Conservation (phyloP, 2,797 vertebrate genomes). For the Distichodus sexfasciatus region DNA sequence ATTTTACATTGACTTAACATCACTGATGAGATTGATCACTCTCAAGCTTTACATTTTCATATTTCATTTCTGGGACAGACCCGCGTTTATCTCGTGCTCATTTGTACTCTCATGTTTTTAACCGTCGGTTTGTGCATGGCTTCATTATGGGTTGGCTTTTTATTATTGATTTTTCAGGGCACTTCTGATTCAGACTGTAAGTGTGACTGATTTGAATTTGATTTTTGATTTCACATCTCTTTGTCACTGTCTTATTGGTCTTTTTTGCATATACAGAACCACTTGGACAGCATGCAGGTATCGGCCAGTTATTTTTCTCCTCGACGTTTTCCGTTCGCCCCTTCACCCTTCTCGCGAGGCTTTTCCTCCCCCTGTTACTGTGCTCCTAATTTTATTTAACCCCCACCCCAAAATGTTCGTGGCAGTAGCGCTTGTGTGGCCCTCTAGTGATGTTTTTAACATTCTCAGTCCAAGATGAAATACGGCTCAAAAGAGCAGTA, state of each 20-base stretch:
- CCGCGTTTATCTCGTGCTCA: no score
- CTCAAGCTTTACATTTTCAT: neutral
- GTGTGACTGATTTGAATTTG: slow-evolving; percentile 66
- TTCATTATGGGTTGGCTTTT: neutral
- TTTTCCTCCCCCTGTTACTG: slow-evolving; percentile 9
- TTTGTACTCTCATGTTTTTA: neutral
- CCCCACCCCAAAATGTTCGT: slow-evolving; percentile 19
- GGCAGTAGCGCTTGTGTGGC: slow-evolving; percentile 13
- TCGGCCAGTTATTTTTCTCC: slow-evolving; percentile 74
- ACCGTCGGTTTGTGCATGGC: neutral
- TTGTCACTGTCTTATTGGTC: slow-evolving; percentile 78
- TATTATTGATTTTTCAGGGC: neutral
- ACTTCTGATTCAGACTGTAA: slow-evolving; percentile 36
- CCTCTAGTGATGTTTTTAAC: neutral
- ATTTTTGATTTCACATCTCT: slow-evolving; percentile 75
- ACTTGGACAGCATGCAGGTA: slow-evolving; percentile 99
- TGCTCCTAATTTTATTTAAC: no score
- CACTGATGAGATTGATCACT: no score
- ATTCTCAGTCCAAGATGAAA: slow-evolving; percentile 26
- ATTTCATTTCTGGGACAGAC: neutral
- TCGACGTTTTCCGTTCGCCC: neutral
- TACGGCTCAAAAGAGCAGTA: neutral
- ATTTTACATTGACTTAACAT: no score
- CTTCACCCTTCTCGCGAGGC: no score
- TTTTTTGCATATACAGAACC: slow-evolving; percentile 86